Percentiles rank a stretch among this genome's conserved stretches.
These are phyloP conservation scores for Crypturellus tataupa DNA, from an alignment of 2,797 vertebrate species.

Conservation along the genomic window DNA sequence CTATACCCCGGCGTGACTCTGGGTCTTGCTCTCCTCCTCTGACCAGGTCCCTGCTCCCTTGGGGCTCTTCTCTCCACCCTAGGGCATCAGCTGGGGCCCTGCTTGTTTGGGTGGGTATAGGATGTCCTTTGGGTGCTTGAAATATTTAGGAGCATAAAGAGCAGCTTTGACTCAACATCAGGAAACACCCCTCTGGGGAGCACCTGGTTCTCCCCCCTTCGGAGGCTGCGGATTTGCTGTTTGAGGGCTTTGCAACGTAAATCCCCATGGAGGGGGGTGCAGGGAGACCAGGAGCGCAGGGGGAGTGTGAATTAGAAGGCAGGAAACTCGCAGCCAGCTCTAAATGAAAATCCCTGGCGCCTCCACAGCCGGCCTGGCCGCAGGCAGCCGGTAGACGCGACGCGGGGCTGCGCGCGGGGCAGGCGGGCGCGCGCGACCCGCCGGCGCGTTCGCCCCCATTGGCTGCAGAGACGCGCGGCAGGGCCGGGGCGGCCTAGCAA, in stretches of 20 bases:
- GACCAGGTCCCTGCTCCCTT: not conserved
- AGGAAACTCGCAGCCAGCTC: not conserved
- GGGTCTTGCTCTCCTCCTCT: not conserved
- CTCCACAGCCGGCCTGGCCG: constrained; percentile 22
- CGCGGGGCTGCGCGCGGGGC: not conserved
- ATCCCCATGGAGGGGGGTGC: not conserved
- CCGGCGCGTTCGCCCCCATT: constrained; percentile 32
- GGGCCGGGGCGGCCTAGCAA: constrained; percentile 72
- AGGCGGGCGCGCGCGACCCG: not conserved
- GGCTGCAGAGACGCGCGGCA: constrained; percentile 25
- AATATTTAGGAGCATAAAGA: not conserved
- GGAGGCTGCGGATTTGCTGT: not conserved
- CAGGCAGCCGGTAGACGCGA: constrained; percentile 33
- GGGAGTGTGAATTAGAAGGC: not conserved
- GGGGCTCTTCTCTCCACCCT: not conserved
- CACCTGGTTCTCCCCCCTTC: not conserved
- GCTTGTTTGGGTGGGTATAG: not conserved
- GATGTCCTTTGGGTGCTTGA: rapidly evolving
- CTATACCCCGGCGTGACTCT: no score
- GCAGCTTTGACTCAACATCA: not conserved
- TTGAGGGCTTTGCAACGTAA: not conserved
- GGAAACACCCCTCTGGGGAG: not conserved
- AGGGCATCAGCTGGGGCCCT: not conserved
- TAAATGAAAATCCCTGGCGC: constrained; percentile 50
- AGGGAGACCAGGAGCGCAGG: not conserved